phyloP scores from a whole-genome alignment of 2,797 vertebrate species.

The Mormyrops boulengeri region DNA sequence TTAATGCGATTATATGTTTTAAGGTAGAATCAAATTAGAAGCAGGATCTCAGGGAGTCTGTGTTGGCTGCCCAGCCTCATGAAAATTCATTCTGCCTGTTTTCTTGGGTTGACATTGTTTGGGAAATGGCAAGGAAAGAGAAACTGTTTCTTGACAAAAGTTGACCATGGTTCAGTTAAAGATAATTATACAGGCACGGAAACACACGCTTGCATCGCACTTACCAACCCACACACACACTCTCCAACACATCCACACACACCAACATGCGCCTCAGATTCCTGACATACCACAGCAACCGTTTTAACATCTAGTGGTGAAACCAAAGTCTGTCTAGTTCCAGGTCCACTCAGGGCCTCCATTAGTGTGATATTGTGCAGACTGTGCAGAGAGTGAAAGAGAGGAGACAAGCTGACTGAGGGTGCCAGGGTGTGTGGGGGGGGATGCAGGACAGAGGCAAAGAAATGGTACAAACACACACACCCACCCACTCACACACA shows the following conservation, averaged over 20 bases:
- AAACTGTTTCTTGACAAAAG: not conserved
- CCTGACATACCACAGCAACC: slow-evolving; percentile 56
- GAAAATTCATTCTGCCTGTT: not conserved
- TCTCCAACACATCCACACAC: slow-evolving; percentile 39
- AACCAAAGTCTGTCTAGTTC: slow-evolving; percentile 48
- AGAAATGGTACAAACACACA: slow-evolving; percentile 30
- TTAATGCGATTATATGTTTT: not conserved
- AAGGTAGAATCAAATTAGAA: not conserved
- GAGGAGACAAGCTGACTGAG: slow-evolving; percentile 47
- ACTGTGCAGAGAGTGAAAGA: slow-evolving; percentile 62
- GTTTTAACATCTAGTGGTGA: slow-evolving; percentile 61
- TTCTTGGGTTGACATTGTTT: not conserved
- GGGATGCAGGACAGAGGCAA: slow-evolving; percentile 23
- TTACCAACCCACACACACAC: not conserved
- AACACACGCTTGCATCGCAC: not conserved
- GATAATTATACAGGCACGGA: not conserved
- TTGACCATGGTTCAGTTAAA: not conserved
- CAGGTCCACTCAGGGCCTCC: slow-evolving; percentile 47
- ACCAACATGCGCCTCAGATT: slow-evolving; percentile 63
- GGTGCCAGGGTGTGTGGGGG: slow-evolving; percentile 40
- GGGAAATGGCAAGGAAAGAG: not conserved
- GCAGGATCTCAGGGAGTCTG: not conserved
- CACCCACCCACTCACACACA: slow-evolving; percentile 4
- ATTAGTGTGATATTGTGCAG: slow-evolving; percentile 73
- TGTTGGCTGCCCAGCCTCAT: not conserved